Base-by-base conservation (phyloP, 2,797 vertebrate species). In the Tolypeutes matacus region DNA sequence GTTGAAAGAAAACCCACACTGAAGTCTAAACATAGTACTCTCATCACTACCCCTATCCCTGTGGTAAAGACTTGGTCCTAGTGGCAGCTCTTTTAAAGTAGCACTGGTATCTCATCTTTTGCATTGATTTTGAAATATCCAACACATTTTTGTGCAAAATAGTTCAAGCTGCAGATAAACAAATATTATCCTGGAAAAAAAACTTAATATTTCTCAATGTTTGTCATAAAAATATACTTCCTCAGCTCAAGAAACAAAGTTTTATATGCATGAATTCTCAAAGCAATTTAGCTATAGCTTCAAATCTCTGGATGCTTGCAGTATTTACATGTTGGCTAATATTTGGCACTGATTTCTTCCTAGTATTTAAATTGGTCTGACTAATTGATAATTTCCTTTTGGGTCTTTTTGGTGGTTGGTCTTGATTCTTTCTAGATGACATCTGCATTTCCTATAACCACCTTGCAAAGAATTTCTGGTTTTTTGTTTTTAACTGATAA, bases 1-100 rank as follows among this genome's bases (percentile, higher is more conserved):
- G 18, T 56, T 91, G n/a, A 77, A 96, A 78, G 84, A 94, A 95
- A 93, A 51, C 15, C 29, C 60, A 91, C 36, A 31, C 10, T 64
- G 23, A 95, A 87, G 20, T 93, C 69, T 36, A 64, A 75, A 86
- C 9, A 85, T 51, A 58, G 49, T 62, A 14, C 20, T 83, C 72
- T 84, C 7, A 62, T 46, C 56, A 42, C 0, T 7, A 49, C 36
- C 31, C 49, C 34, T 17, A 17, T 31, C 14, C 58, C 76, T 80
- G 51, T 70, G 17, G 23, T 51, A 34, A 78, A 85, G 42, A 89
- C 67, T 64, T 42, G 49, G 15, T 78, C 86, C 58, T 56, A 56
- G 64, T 62, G 60, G 62, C 25, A 81, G 49, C 70, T 94, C 81
- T 81, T n/a, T 36, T 51, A 42, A 51, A 85, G 29, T 31, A 27